Conservation (phyloP, 1,140 invertebrate species). For the Panulirus ornatus region DNA sequence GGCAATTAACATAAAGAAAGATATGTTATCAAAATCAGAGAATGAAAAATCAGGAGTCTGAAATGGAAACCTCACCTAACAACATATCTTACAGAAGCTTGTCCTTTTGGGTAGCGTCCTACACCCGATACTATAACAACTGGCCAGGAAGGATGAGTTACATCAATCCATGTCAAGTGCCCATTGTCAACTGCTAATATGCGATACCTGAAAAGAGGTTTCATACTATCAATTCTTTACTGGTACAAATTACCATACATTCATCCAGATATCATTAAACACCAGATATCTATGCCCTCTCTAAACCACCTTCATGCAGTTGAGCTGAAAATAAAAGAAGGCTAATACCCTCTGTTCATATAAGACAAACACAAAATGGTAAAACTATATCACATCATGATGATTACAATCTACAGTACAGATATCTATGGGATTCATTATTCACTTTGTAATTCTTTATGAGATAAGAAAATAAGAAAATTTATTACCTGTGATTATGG, state of each 20-base stretch:
- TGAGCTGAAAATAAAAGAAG: no score
- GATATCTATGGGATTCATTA: no score
- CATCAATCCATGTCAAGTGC: slow-evolving; percentile 49
- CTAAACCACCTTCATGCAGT: no score
- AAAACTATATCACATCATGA: no score
- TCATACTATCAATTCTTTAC: background rate
- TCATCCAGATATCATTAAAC: no score
- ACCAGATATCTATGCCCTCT: no score
- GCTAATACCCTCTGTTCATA: no score
- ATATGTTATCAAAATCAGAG: no score
- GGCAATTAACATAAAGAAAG: no score
- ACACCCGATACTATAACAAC: slow-evolving; percentile 56
- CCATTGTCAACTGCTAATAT: slow-evolving; percentile 49
- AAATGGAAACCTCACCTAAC: slow-evolving; percentile 32
- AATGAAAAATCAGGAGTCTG: background rate
- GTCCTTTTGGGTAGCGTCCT: slow-evolving; percentile 40
- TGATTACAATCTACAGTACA: no score
- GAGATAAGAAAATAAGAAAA: background rate
- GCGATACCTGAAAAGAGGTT: slow-evolving; percentile 45
- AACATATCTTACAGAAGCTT: slow-evolving; percentile 29
- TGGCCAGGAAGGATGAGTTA: slow-evolving; percentile 55
- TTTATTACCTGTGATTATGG: slow-evolving; percentile 44
- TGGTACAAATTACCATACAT: background rate
- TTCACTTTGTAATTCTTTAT: no score
- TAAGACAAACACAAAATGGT: background rate